phyloP scores from a whole-genome alignment of 2,113 vertebrate species.

The Hippocampus zosterae region DNA sequence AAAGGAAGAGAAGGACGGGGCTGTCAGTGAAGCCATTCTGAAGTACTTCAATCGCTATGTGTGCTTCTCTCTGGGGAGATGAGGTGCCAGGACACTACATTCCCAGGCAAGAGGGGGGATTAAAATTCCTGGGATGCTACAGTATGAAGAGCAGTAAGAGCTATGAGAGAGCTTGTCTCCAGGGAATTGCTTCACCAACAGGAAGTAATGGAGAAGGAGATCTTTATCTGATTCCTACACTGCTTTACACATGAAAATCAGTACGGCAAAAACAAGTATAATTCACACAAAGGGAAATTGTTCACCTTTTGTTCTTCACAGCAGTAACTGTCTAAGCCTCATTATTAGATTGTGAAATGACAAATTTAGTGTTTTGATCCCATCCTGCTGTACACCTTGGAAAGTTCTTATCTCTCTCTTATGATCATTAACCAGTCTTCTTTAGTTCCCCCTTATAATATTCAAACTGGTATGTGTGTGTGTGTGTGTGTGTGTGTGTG shows the following conservation, averaged over 20 bases:
- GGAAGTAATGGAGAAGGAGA: slow-evolving; percentile 30
- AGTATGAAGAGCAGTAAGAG: slow-evolving; percentile 32
- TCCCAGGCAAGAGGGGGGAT: slow-evolving; percentile 52
- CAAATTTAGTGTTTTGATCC: not conserved
- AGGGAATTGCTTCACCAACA: slow-evolving; percentile 29
- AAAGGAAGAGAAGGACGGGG: slow-evolving; percentile 19
- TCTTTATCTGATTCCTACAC: slow-evolving; percentile 19
- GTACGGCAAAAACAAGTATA: not conserved
- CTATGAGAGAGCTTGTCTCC: slow-evolving; percentile 22
- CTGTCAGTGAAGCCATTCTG: slow-evolving; percentile 43
- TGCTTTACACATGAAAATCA: slow-evolving; percentile 9
- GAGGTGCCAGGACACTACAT: slow-evolving; percentile 45
- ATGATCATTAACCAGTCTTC: slow-evolving; percentile 11
- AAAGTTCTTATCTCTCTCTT: not conserved
- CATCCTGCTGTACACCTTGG: not conserved
- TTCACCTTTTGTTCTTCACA: not conserved
- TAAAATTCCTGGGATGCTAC: slow-evolving; percentile 62
- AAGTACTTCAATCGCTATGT: slow-evolving; percentile 44
- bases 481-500: not conserved
- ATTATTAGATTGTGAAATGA: not conserved
- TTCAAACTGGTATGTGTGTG: slow-evolving; percentile 18
- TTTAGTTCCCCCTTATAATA: slow-evolving; percentile 10
- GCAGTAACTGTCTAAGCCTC: not conserved
- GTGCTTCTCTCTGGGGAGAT: slow-evolving; percentile 31
- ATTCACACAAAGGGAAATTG: not conserved